Conservation (phyloP, 1,140 invertebrate genomes). For the Nasonia giraulti region DNA sequence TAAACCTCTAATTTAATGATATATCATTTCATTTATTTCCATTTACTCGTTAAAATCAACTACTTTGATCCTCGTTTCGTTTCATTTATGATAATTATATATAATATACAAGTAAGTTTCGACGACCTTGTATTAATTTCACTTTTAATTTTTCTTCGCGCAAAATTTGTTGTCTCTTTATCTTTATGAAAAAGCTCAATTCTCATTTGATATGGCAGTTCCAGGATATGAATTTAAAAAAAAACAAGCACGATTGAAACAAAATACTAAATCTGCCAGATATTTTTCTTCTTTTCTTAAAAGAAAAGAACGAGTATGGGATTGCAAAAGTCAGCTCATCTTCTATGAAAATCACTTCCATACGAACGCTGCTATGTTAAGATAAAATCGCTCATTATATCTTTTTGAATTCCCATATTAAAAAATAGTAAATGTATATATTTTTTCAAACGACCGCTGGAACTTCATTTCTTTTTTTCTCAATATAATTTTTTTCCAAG, state of each 20-base stretch:
- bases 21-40: slow-evolving; percentile 73
- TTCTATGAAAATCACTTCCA: slow-evolving; percentile 50
- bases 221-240: slow-evolving; percentile 75
- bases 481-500: slow-evolving; percentile 49
- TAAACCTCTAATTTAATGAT: slow-evolving; percentile 76
- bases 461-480: slow-evolving; percentile 50
- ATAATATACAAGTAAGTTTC: slow-evolving; percentile 73
- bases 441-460: slow-evolving; percentile 56
- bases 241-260: slow-evolving; percentile 47
- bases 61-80: slow-evolving; percentile 73
- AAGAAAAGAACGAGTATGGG: slow-evolving; percentile 37
- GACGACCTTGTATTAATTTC: slow-evolving; percentile 53
- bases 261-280: slow-evolving; percentile 60
- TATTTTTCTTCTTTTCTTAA: neutral
- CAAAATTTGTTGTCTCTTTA: slow-evolving; percentile 58
- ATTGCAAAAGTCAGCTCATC: slow-evolving; percentile 48
- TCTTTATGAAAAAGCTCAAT: slow-evolving; percentile 72
- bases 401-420: slow-evolving; percentile 32
- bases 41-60: slow-evolving; percentile 73
- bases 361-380: slow-evolving; percentile 46
- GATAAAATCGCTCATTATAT: slow-evolving; percentile 49
- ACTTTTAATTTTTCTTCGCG: slow-evolving; percentile 59
- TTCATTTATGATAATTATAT: slow-evolving; percentile 71
- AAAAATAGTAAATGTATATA: slow-evolving; percentile 38
- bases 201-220: slow-evolving; percentile 78